Evolutionary conservation across 2,797 vertebrate genomes (phyloP).

Genomic region (Coregonus suidteri): DNA sequence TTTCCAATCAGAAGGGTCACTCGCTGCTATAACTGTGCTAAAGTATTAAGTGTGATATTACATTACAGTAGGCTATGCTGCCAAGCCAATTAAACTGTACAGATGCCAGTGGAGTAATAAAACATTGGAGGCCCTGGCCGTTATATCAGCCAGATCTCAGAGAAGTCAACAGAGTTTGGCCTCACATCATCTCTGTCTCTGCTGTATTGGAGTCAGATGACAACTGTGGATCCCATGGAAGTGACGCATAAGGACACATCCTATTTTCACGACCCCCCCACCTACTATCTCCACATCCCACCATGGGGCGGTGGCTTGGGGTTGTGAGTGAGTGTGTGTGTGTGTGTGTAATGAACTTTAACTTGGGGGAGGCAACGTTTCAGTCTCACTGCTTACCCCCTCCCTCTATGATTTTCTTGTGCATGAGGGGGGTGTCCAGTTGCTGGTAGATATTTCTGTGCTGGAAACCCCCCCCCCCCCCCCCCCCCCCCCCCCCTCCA

Average conservation of each 20-base stretch:
- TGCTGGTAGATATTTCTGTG: constrained; percentile 88
- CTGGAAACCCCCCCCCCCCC: constrained; percentile 63
- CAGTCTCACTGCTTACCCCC: constrained; percentile 49
- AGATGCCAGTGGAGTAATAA: not conserved
- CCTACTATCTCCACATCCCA: not conserved
- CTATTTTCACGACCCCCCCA: constrained; percentile 8
- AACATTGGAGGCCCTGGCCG: not conserved
- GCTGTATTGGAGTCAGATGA: constrained; percentile 15
- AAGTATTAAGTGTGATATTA: not conserved
- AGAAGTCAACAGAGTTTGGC: constrained; percentile 4
- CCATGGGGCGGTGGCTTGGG: not conserved
- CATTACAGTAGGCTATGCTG: not conserved
- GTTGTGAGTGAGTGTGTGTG: not conserved
- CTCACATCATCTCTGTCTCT: not conserved
- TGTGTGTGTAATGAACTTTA: not conserved
- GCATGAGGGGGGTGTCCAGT: constrained; percentile 67
- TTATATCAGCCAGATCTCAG: not conserved
- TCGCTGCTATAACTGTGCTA: not conserved
- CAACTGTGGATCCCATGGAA: constrained; percentile 3
- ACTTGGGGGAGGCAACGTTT: constrained; percentile 20
- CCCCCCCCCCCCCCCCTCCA: constrained; percentile 61
- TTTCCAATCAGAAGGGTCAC: not conserved
- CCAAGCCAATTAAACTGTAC: not conserved
- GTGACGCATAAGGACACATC: not conserved
- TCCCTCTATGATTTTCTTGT: constrained; percentile 57